Conservation (phyloP, 1,140 invertebrate genomes). For the Aphaenogaster rudis region DNA sequence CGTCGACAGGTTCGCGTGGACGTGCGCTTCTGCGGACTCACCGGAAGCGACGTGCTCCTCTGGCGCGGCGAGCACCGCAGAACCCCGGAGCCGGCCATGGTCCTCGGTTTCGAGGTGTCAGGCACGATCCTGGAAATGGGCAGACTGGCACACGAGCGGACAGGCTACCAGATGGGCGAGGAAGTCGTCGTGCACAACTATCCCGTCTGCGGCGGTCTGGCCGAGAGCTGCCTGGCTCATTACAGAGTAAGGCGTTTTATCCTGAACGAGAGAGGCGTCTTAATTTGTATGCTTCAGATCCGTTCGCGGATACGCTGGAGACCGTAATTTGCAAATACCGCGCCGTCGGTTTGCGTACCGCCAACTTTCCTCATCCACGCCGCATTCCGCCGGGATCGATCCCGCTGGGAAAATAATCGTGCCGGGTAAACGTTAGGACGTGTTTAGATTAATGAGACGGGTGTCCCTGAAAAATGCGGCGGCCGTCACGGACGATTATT, state of each 20-base stretch:
- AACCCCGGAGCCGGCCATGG: background rate
- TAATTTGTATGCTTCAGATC: background rate
- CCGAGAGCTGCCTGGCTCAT: constrained; percentile 62
- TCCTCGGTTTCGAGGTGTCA: constrained; percentile 57
- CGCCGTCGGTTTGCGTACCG: background rate
- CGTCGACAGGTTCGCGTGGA: constrained; percentile 57
- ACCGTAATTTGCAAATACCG: background rate
- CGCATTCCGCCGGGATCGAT: background rate
- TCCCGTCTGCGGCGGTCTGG: constrained; percentile 53
- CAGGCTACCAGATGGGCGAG: constrained; percentile 48
- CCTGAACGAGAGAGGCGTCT: background rate
- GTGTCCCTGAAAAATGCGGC: constrained; percentile 30
- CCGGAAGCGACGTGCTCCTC: constrained; percentile 39
- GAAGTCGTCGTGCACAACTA: constrained; percentile 64
- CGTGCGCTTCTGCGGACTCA: constrained; percentile 59
- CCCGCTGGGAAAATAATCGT: constrained; percentile 24
- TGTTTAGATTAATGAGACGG: constrained; percentile 47
- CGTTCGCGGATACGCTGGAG: background rate
- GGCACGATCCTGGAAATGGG: constrained; percentile 67
- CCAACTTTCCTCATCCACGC: constrained; percentile 3
- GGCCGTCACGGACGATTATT: constrained; percentile 58
- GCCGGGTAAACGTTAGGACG: constrained; percentile 43
- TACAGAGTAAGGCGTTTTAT: constrained; percentile 23
- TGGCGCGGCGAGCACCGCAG: constrained; percentile 46
- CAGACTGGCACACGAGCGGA: constrained; percentile 50